Evolutionary conservation across 2,797 vertebrate species (phyloP).

Genomic region (Ctenopoma multispine): DNA sequence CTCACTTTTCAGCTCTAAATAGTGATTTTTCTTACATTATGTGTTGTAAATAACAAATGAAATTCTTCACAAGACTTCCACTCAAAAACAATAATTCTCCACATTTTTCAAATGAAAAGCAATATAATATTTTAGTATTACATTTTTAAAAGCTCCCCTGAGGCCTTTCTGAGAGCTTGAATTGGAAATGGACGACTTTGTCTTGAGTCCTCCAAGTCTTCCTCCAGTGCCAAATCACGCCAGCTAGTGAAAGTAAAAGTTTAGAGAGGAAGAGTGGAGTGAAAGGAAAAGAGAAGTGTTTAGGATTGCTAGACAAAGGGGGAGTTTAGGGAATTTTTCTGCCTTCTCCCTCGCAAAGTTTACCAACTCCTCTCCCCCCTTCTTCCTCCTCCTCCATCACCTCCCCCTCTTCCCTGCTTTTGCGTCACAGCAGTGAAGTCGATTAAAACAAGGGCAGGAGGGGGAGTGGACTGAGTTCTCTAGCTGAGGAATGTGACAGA

Average conservation of each 20-base stretch:
- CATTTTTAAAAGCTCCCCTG: not conserved
- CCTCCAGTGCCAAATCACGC: constrained; percentile 1
- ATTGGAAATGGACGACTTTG: constrained; percentile 12
- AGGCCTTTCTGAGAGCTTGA: constrained; percentile 1
- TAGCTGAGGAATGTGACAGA: constrained; percentile 79
- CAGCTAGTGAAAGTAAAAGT: constrained; percentile 67
- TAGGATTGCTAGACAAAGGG: constrained; percentile 18
- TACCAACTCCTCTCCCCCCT: constrained; percentile 15
- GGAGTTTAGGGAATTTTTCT: constrained; percentile 68
- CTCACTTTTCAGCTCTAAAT: not conserved
- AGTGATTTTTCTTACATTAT: not conserved
- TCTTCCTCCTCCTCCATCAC: constrained; percentile 17
- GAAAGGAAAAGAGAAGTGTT: constrained; percentile 66
- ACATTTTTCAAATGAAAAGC: not conserved
- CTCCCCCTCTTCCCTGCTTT: constrained; percentile 53
- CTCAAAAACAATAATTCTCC: not conserved
- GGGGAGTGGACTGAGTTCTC: constrained; percentile 49
- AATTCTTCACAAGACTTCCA: not conserved
- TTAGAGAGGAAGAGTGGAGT: constrained; percentile 50
- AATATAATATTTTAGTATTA: not conserved
- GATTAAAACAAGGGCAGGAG: constrained; percentile 53
- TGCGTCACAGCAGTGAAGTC: constrained; percentile 71
- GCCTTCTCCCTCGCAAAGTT: constrained; percentile 34
- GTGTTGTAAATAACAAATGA: not conserved
- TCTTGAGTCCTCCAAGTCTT: constrained; percentile 12